Conservation (phyloP, 2,797 vertebrate genomes). For the Chaenodraco wilsoni region DNA sequence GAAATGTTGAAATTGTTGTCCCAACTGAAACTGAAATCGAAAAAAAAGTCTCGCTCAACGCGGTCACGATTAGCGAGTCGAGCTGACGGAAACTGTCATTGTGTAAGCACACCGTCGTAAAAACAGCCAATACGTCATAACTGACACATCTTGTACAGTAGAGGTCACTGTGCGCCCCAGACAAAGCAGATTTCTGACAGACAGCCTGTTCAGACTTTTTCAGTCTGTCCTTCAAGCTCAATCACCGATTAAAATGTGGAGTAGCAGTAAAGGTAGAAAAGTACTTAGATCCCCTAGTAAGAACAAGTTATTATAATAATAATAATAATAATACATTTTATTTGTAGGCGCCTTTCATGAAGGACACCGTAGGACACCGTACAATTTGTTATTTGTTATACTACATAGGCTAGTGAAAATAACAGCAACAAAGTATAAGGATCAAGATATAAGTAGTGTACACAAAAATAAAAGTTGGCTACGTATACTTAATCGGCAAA, state of each 20-base stretch:
- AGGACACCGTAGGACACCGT: too few species aligned
- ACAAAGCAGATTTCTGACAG: conserved; percentile 14
- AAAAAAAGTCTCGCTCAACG: conserved; percentile 61
- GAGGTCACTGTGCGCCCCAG: conserved; percentile 62
- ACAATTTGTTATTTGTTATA: too few species aligned
- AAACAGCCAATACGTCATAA: conserved; percentile 64
- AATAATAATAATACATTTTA: too few species aligned
- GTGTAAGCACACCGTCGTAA: conserved; percentile 82
- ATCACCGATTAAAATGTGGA: background rate
- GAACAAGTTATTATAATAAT: too few species aligned
- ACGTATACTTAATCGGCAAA: too few species aligned
- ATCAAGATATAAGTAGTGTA: too few species aligned
- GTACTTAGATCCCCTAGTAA: too few species aligned
- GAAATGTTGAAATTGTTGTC: conserved; percentile 33
- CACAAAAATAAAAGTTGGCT: too few species aligned
- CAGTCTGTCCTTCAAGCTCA: conserved; percentile 28
- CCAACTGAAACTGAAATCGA: conserved; percentile 29
- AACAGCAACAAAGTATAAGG: too few species aligned
- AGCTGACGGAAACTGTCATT: conserved; percentile 81
- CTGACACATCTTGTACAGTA: conserved; percentile 55
- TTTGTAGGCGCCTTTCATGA: too few species aligned
- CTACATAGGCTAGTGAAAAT: too few species aligned
- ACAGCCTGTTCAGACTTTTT: conserved; percentile 38
- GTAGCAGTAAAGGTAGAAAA: too few species aligned
- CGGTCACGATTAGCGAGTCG: conserved; percentile 67